These are phyloP conservation scores for Itoplectis maculator DNA, from an alignment of 2,888 invertebrate genomes.

Conservation along the genomic window DNA sequence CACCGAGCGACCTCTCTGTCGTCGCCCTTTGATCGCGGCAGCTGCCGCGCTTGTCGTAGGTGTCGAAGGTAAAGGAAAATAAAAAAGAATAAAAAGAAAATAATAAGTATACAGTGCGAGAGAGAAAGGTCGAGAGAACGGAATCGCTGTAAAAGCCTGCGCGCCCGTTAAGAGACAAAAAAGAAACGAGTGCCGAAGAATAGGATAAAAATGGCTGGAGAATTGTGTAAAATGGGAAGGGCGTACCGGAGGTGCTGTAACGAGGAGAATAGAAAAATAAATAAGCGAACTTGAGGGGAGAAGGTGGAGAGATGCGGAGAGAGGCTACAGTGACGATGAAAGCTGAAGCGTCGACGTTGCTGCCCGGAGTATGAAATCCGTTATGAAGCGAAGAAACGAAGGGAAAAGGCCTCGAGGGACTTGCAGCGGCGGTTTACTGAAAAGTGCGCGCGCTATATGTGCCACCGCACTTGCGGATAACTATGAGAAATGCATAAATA, in stretches of 20 bases:
- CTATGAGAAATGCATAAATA: conserved; percentile 12
- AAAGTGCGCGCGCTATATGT: not conserved
- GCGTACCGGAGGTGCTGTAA: conserved; percentile 31
- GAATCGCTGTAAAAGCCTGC: conserved; percentile 27
- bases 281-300: conserved; percentile 18
- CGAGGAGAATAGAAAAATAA: conserved; percentile 46
- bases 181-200: not conserved
- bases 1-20: conserved; percentile 41
- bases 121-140: conserved; percentile 16
- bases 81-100: not conserved
- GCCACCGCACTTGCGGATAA: conserved; percentile 15
- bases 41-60: conserved; percentile 58
- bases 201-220: conserved; percentile 16
- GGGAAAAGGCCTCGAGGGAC: conserved; percentile 47
- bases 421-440: not conserved
- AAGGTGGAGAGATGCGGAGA: not conserved
- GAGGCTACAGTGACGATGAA: conserved; percentile 40
- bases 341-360: conserved; percentile 34
- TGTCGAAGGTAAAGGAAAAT: conserved; percentile 55
- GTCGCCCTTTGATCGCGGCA: conserved; percentile 54
- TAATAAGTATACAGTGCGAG: conserved; percentile 11
- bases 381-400: conserved; percentile 23
- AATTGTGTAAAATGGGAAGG: conserved; percentile 17
- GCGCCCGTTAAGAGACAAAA: conserved; percentile 14
- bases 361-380: conserved; percentile 13